These are phyloP conservation scores for Micrastur ruficollis DNA, from an alignment of 2,797 vertebrate genomes.

Conservation along the genomic window DNA sequence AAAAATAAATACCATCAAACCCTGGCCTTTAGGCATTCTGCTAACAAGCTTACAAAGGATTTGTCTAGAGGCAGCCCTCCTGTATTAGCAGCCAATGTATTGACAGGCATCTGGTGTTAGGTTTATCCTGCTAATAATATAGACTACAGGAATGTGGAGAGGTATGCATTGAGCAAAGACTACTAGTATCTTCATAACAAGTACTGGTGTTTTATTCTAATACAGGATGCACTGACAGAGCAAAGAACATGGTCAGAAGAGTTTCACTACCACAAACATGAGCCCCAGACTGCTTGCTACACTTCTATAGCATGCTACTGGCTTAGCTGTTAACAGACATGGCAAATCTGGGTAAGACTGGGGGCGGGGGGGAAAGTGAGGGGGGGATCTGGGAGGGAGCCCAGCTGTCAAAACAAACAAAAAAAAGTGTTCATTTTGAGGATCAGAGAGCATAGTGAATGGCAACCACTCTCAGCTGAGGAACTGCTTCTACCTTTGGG, in stretches of 20 bases:
- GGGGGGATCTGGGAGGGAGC: no score
- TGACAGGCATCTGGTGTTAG: slow-evolving; percentile 1
- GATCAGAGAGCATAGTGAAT: not conserved
- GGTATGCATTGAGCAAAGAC: not conserved
- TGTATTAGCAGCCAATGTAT: not conserved
- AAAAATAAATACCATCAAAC: not conserved
- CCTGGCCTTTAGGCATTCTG: not conserved
- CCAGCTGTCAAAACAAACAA: not conserved
- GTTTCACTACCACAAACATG: not conserved
- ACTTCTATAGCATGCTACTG: not conserved
- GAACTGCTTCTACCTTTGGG: not conserved
- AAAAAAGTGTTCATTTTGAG: not conserved
- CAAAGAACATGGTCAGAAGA: not conserved
- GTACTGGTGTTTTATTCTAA: not conserved
- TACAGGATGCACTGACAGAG: not conserved
- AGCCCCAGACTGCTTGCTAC: not conserved
- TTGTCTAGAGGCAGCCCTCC: not conserved
- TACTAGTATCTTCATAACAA: not conserved
- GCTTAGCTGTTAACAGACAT: not conserved
- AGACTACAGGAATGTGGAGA: not conserved
- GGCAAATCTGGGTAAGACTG: not conserved
- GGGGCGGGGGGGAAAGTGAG: rapidly evolving
- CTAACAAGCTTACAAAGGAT: slow-evolving; percentile 49
- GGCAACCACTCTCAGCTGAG: not conserved
- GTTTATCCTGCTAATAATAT: not conserved